Evolutionary conservation across 64 coral and sea anemone species (phyloP), one percentile per base, ranked within the genome.

Genomic region (Platygyra sinensis): DNA sequence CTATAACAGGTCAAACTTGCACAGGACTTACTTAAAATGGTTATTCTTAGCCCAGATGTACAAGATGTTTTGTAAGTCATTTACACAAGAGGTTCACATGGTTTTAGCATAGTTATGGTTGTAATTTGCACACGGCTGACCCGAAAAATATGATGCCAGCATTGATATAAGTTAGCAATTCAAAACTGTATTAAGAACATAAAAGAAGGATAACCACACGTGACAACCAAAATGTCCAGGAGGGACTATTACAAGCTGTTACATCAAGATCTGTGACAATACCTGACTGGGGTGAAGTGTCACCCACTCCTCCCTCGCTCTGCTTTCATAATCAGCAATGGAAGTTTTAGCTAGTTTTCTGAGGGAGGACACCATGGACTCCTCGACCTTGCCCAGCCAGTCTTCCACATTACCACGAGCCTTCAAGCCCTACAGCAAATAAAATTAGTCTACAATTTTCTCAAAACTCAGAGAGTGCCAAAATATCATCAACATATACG

Each of bases 341-440:
- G 96, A 84, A 38, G 94, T 87, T 60, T 98, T 98, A 30, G 96
- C 94, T 0, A 95, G 77, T 63, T 82, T 73, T 54, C 96, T 95
- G 36, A 95, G 62, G 7, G 96, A 95, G 32, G 89, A 60, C 11
- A 98, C 96, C 96, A 98, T 98, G 12, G 93, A 95, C 62, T 98
- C 96, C 32, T 98, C 96, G 22, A 98, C 96, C 79, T 98, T 98
- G 67, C 96, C 96, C 15, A 98, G 83, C 96, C 96, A 98, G 82
- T 98, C 96, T 86, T 98, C 96, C 69, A 98, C 96, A 72, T 98
- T 98, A 59, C 96, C 96, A 72, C 96, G 90, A 59, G 96, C 96
- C 54, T 98, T 98, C 25, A 98, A 79, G 59, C 96, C 96, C 96
- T 98, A 49, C 5, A 25, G 36, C 3, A 49, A 30, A 0, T 62